Base-by-base conservation (phyloP, 2,113 vertebrate species). In the Tetraodon nigroviridis region DNA sequence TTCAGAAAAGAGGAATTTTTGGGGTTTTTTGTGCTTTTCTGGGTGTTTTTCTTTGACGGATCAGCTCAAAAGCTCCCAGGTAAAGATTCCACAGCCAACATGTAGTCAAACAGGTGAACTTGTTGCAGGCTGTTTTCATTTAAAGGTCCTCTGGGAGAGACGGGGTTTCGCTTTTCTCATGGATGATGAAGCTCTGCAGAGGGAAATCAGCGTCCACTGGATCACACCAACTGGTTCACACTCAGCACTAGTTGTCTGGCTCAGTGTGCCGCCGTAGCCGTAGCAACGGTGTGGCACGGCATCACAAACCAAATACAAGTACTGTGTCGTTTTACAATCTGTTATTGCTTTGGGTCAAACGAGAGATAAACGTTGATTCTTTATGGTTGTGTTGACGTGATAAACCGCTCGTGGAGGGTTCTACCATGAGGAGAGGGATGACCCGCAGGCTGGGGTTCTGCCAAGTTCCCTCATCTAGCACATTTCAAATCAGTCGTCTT, bases 161-260 rank as follows among this genome's bases (percentile, higher is more conserved):
- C 58, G 56, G 12, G 2, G 40, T 61, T 72, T 19, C 32, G 53
- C 41, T 73, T 73, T 67, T 71, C 52, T 52, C 46, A 40, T 86
- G 81, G 69, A 71, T 68, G 57, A 79, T 64, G 61, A 57, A 55
- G 42, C 42, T 65, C 78, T 71, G 53, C 55, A 59, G 64, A 75
- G 86, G 76, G 84, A 88, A 87, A 85, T 74, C 51, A 65, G 68
- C 20, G 11, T 76, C 54, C 56, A 67, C 69, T 53, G 50, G 71
- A 49, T 12, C n/a, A 74, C 77, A 79, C 63, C 78, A 88, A 78
- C 58, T 37, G 65, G 67, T 75, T 51, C 55, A 51, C 64, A 63
- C 62, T 67, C 50, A 50, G 60, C 74, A 62, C 54, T 61, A 32
- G 55, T 40, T 47, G 53, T 57, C 58, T 54, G 54, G 41, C 55